Evolutionary conservation across 2,797 vertebrate genomes (phyloP).

Genomic region (Rhinoraja longicauda): DNA sequence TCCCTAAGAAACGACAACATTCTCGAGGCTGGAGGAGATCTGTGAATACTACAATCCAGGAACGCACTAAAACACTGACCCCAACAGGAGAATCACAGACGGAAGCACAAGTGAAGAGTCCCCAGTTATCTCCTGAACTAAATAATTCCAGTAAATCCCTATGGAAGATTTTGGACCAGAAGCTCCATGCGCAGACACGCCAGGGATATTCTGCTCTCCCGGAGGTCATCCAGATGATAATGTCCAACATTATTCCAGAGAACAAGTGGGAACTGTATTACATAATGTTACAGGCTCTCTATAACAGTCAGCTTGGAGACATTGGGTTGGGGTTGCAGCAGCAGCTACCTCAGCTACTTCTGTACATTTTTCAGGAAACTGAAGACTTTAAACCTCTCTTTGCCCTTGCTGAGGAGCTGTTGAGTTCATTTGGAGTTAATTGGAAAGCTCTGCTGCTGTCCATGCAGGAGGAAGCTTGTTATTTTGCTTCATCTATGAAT

Average conservation of each 20-base stretch:
- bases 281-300: background rate
- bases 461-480: conserved; percentile 53
- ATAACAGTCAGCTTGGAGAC: background rate
- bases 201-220: background rate
- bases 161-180: background rate
- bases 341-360: conserved; percentile 52
- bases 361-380: conserved; percentile 59
- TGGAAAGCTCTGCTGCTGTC: conserved; percentile 50
- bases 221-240: background rate
- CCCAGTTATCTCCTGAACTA: background rate
- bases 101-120: background rate
- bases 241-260: background rate
- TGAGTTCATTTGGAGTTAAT: conserved; percentile 48
- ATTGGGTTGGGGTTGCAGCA: conserved; percentile 35
- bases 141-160: background rate
- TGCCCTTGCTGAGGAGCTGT: conserved; percentile 52
- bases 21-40: background rate
- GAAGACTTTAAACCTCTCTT: conserved; percentile 58
- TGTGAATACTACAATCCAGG: background rate
- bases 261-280: background rate
- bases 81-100: background rate
- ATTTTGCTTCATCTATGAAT: background rate
- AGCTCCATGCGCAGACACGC: background rate
- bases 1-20: background rate
- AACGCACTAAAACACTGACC: background rate